Percentiles rank a stretch among this genome's conserved stretches.
These are phyloP conservation scores for Boloria selene DNA, from an alignment of 2,888 invertebrate species.

Conservation along the genomic window DNA sequence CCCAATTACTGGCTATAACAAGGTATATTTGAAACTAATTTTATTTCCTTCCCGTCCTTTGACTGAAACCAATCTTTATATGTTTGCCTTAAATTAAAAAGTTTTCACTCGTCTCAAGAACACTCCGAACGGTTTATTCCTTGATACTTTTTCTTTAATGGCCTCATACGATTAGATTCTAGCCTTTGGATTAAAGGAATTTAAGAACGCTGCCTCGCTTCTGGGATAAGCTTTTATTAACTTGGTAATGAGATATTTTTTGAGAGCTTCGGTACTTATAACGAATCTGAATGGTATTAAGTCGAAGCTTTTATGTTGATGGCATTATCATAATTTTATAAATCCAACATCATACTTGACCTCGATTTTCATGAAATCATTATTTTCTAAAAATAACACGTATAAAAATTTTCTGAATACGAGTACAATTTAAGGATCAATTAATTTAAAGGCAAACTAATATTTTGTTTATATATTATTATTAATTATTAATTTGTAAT, in stretches of 20 bases:
- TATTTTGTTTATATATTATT: not conserved
- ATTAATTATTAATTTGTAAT: too few relatives aligned
- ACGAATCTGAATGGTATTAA: conserved; percentile 38
- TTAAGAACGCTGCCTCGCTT: conserved; percentile 39
- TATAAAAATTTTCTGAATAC: too few relatives aligned
- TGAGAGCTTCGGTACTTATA: conserved; percentile 41
- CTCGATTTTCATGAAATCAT: conserved; percentile 17
- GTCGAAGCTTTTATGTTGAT: conserved; percentile 33
- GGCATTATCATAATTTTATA: conserved; percentile 35
- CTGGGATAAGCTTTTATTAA: conserved; percentile 44
- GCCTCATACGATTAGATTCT: conserved; percentile 59
- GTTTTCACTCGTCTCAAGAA: conserved; percentile 60
- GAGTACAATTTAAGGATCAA: too few relatives aligned
- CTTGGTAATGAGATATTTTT: conserved; percentile 48
- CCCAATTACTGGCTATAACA: conserved; percentile 64
- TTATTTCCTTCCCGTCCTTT: conserved; percentile 66
- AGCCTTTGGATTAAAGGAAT: conserved; percentile 50
- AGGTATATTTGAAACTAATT: conserved; percentile 65
- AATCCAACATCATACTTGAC: conserved; percentile 26
- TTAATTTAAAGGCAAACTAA: too few relatives aligned
- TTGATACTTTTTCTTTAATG: conserved; percentile 63
- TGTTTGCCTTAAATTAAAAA: conserved; percentile 74
- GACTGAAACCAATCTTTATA: conserved; percentile 59
- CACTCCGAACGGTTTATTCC: conserved; percentile 55
- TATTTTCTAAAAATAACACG: conserved; percentile 1